Evolutionary conservation across 1,140 invertebrate genomes (phyloP).

Genomic region (Pectinophora gossypiella): DNA sequence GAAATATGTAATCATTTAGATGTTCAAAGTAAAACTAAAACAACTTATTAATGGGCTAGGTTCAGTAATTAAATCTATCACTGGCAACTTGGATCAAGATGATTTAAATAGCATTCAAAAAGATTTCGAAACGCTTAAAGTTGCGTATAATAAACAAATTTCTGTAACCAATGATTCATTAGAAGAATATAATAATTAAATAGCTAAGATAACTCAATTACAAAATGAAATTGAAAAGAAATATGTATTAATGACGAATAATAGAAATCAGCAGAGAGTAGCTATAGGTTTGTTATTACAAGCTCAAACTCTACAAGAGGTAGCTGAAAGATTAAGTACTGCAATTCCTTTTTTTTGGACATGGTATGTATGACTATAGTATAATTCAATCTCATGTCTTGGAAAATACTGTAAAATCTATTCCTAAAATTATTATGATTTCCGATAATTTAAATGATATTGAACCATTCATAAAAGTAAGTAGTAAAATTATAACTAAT

Average conservation of each 20-base stretch:
- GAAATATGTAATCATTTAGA: constrained; percentile 24
- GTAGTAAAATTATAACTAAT: too few relatives aligned
- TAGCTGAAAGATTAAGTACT: too few relatives aligned
- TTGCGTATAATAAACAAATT: constrained; percentile 24
- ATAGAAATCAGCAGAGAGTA: constrained; percentile 10
- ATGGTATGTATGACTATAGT: too few relatives aligned
- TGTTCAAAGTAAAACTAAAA: constrained; percentile 11
- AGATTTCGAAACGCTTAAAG: constrained; percentile 18
- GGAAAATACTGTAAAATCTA: too few relatives aligned
- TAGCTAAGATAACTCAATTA: constrained; percentile 11
- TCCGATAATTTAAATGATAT: too few relatives aligned
- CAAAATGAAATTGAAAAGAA: neutral
- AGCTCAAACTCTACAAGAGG: constrained; percentile 13
- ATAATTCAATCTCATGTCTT: too few relatives aligned
- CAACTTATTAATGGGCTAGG: constrained; percentile 33
- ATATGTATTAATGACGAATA: constrained; percentile 5
- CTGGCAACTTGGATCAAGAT: constrained; percentile 32
- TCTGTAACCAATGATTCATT: constrained; percentile 14
- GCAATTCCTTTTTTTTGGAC: constrained; percentile 12
- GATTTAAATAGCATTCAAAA: constrained; percentile 26
- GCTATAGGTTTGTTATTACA: constrained; percentile 13
- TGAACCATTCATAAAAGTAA: too few relatives aligned
- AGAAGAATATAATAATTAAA: constrained; percentile 23
- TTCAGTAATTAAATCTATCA: constrained; percentile 29
- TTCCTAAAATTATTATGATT: too few relatives aligned